Conservation (phyloP, 2,888 invertebrate species). For the Euzophera pinguis region DNA sequence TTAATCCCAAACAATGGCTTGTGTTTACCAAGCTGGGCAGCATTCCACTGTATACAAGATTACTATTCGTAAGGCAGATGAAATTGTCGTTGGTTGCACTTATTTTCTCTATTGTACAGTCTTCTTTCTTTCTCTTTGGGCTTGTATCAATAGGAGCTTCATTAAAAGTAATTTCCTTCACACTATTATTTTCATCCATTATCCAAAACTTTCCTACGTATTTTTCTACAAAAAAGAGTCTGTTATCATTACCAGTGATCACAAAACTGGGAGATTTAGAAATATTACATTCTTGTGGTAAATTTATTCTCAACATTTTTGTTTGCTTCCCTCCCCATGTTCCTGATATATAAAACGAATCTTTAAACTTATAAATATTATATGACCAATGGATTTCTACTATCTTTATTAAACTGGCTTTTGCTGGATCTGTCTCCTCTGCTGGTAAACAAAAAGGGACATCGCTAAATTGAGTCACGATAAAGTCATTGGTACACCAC, state of each 20-base stretch:
- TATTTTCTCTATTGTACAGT: slow-evolving; percentile 40
- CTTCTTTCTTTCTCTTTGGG: slow-evolving; percentile 34
- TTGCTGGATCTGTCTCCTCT: slow-evolving; percentile 23
- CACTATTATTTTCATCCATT: slow-evolving; percentile 36
- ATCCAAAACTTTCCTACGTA: slow-evolving; percentile 40
- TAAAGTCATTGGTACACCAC: slow-evolving; percentile 44
- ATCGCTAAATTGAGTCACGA: slow-evolving; percentile 40
- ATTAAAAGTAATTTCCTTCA: slow-evolving; percentile 37
- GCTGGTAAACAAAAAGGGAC: slow-evolving; percentile 20
- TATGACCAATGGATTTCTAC: slow-evolving; percentile 60
- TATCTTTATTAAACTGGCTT: slow-evolving; percentile 29
- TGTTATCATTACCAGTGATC: slow-evolving; percentile 56
- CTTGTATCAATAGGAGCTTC: slow-evolving; percentile 35
- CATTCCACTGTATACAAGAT: slow-evolving; percentile 74
- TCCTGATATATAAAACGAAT: slow-evolving; percentile 50
- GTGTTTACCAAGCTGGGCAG: slow-evolving; percentile 82
- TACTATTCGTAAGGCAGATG: slow-evolving; percentile 46
- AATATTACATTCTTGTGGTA: slow-evolving; percentile 37
- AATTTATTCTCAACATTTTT: slow-evolving; percentile 34
- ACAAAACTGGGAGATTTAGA: slow-evolving; percentile 25
- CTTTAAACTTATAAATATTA: slow-evolving; percentile 47
- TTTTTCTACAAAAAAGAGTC: slow-evolving; percentile 39
- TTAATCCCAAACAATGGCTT: slow-evolving; percentile 66
- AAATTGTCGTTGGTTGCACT: slow-evolving; percentile 39
- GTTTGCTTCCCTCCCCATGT: slow-evolving; percentile 44